These are phyloP conservation scores for Siniperca chuatsi DNA, from an alignment of 2,113 vertebrate genomes.

Conservation along the genomic window DNA sequence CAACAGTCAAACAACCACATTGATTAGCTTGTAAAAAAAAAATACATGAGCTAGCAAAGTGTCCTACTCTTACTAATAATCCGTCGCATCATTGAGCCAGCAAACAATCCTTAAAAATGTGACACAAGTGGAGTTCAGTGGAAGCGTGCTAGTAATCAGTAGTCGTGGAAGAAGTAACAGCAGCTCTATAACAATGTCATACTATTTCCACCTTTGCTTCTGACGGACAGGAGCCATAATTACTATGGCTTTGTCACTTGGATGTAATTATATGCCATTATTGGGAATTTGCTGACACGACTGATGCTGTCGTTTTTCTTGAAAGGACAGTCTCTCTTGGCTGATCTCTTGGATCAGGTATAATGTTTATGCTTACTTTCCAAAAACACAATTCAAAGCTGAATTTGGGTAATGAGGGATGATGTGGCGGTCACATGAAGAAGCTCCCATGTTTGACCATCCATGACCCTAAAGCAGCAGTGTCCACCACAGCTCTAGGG, in stretches of 20 bases:
- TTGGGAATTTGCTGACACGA: no score
- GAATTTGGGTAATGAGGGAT: background rate
- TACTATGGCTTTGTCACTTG: no score
- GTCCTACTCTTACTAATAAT: background rate
- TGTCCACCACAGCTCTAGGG: background rate
- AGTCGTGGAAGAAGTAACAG: background rate
- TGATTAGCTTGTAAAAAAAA: background rate
- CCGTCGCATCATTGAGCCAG: background rate
- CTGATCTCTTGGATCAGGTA: no score
- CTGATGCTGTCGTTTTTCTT: no score
- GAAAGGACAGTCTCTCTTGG: no score
- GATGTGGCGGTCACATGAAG: background rate
- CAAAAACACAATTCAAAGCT: background rate
- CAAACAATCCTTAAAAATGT: background rate
- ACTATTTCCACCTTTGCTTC: background rate
- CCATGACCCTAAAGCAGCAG: background rate
- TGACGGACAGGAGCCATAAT: background rate
- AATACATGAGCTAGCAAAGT: background rate
- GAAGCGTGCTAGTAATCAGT: background rate
- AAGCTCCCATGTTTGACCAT: slow-evolving; percentile 10
- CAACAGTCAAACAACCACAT: background rate
- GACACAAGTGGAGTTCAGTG: background rate
- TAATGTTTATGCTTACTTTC: no score
- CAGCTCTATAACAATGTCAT: no score
- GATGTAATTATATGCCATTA: no score